phyloP scores from a whole-genome alignment of 2,888 invertebrate genomes.

The Eretmocerus hayati region DNA sequence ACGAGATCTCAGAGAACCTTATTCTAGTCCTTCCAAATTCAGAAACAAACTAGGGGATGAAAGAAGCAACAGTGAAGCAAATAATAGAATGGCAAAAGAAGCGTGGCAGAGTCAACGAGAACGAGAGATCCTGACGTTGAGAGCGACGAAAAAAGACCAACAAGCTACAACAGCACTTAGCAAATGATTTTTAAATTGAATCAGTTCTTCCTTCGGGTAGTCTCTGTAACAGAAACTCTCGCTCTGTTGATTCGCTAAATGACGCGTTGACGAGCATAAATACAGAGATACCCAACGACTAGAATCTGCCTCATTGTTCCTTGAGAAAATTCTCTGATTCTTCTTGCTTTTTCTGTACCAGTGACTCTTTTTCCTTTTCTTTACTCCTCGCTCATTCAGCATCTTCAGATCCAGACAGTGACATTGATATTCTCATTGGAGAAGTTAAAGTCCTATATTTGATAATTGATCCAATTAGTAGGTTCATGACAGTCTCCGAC shows the following conservation, averaged over 20 bases:
- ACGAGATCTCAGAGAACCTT: too few relatives aligned
- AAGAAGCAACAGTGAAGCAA: slow-evolving; percentile 21
- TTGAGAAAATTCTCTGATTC: neutral
- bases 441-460: too few relatives aligned
- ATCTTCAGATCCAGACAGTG: too few relatives aligned
- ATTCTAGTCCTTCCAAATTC: too few relatives aligned
- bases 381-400: slow-evolving; percentile 3
- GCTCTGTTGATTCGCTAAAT: slow-evolving; percentile 19
- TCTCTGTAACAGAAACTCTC: slow-evolving; percentile 10
- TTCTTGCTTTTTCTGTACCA: neutral
- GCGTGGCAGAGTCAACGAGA: neutral
- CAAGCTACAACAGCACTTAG: slow-evolving; percentile 32
- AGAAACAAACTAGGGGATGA: slow-evolving; percentile 24
- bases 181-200: slow-evolving; percentile 42
- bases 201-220: slow-evolving; percentile 15
- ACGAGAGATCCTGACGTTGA: neutral
- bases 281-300: slow-evolving; percentile 10
- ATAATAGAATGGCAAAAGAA: slow-evolving; percentile 13
- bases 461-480: too few relatives aligned
- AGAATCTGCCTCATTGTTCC: slow-evolving; percentile 2
- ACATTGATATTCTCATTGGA: too few relatives aligned
- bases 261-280: slow-evolving; percentile 31
- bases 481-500: too few relatives aligned
- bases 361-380: neutral
- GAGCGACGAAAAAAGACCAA: slow-evolving; percentile 24